phyloP scores from a whole-genome alignment of 2,888 invertebrate species.

The Aelia acuminata region DNA sequence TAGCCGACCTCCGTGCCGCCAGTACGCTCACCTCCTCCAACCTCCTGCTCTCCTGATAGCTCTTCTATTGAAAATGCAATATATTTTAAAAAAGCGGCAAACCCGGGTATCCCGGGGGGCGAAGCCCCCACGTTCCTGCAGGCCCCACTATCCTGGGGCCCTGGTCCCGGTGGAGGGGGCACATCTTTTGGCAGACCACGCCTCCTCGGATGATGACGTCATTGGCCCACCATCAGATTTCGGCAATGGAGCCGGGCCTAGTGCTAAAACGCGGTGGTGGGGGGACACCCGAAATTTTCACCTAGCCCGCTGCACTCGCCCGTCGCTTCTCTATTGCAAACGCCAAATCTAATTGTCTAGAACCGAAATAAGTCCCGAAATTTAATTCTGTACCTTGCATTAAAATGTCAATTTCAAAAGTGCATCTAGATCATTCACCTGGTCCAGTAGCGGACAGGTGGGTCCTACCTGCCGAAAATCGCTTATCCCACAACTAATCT shows the following conservation, averaged over 20 bases:
- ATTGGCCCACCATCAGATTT: slow-evolving; percentile 61
- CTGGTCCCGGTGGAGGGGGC: slow-evolving; percentile 42
- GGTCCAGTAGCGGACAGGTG: neutral
- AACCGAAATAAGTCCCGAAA: neutral
- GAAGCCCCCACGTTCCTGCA: slow-evolving; percentile 58
- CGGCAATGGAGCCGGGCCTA: slow-evolving; percentile 65
- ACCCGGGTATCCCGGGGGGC: slow-evolving; percentile 20
- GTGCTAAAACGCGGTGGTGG: slow-evolving; percentile 61
- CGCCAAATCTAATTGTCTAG: too few species aligned
- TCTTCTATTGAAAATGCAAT: slow-evolving; percentile 66
- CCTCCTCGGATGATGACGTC: slow-evolving; percentile 62
- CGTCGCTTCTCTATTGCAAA: neutral
- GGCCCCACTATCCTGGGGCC: neutral
- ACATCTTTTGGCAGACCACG: slow-evolving; percentile 60
- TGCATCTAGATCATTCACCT: neutral
- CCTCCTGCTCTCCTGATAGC: slow-evolving; percentile 62
- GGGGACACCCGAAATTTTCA: slow-evolving; percentile 53
- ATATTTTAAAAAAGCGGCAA: slow-evolving; percentile 65
- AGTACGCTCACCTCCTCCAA: slow-evolving; percentile 59
- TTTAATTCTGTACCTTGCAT: neutral
- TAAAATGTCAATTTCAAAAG: neutral
- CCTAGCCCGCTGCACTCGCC: neutral
- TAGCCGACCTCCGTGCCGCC: slow-evolving; percentile 15
- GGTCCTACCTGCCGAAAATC: neutral
- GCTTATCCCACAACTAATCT: too few species aligned